Conservation (phyloP, 1,140 invertebrate species). For the Wasmannia auropunctata region DNA sequence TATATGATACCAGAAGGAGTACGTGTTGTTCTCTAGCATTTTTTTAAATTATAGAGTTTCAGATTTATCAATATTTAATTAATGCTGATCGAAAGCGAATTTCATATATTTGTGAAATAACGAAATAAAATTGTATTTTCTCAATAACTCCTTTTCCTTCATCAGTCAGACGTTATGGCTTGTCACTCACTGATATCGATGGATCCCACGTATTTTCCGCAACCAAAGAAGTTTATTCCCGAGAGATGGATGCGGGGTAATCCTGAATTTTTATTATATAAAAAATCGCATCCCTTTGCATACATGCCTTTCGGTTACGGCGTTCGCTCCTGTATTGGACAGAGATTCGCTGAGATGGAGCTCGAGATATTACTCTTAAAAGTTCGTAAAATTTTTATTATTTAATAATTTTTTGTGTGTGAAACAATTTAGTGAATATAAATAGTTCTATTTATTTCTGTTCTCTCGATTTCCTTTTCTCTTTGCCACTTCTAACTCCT, state of each 20-base stretch:
- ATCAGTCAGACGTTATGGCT: constrained; percentile 83
- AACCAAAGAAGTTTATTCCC: constrained; percentile 82
- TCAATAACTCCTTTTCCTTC: not conserved
- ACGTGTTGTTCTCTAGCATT: constrained; percentile 56
- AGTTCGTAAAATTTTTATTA: constrained; percentile 61
- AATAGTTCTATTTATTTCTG: not conserved
- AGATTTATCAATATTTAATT: not conserved
- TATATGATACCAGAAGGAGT: constrained; percentile 85
- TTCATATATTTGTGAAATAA: not conserved
- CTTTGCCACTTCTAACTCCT: not conserved
- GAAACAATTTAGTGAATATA: not conserved
- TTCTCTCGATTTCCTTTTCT: not conserved
- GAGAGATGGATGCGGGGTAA: constrained; percentile 84
- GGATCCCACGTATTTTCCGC: constrained; percentile 82
- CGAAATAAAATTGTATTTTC: not conserved
- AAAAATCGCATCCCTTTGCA: constrained; percentile 86
- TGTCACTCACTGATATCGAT: constrained; percentile 82
- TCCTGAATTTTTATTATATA: constrained; percentile 72
- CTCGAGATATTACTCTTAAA: constrained; percentile 81
- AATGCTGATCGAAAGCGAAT: not conserved
- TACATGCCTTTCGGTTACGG: constrained; percentile 90
- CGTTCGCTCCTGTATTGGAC: constrained; percentile 83
- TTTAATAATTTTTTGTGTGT: not conserved
- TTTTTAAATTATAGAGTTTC: not conserved
- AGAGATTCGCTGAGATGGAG: constrained; percentile 83